Conservation (phyloP, 2,113 vertebrate genomes). For the Sclerurus mexicanus region DNA sequence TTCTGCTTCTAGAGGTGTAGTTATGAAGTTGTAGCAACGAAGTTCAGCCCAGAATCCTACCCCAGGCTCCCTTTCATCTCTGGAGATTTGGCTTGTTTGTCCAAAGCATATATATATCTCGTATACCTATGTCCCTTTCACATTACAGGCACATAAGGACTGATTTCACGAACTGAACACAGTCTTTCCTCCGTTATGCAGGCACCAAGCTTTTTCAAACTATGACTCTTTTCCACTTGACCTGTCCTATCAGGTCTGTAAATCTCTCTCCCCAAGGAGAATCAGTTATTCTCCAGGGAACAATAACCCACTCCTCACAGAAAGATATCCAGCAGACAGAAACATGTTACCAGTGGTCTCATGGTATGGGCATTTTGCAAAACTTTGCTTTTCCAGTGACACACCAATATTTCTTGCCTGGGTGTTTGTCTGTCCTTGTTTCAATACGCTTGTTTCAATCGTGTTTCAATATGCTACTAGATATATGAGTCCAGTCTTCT, state of each 20-base stretch:
- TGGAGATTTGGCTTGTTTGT: neutral
- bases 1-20: neutral
- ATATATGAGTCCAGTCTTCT: neutral
- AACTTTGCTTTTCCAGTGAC: neutral
- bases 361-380: neutral
- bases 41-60: neutral
- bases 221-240: neutral
- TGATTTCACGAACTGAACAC: neutral
- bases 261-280: neutral
- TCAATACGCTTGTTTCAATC: no score
- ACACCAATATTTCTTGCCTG: neutral
- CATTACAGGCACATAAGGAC: neutral
- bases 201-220: neutral
- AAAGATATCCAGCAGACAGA: neutral
- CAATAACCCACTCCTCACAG: neutral
- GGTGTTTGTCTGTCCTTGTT: neutral
- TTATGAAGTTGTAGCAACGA: neutral
- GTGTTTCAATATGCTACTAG: neutral
- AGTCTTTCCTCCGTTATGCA: neutral
- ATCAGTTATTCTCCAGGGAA: neutral
- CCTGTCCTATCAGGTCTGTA: neutral
- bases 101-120: neutral
- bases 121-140: neutral
- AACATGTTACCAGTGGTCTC: neutral
- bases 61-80: neutral